Evolutionary conservation across 2,888 invertebrate genomes (phyloP).

Genomic region (Oasisia sp.): DNA sequence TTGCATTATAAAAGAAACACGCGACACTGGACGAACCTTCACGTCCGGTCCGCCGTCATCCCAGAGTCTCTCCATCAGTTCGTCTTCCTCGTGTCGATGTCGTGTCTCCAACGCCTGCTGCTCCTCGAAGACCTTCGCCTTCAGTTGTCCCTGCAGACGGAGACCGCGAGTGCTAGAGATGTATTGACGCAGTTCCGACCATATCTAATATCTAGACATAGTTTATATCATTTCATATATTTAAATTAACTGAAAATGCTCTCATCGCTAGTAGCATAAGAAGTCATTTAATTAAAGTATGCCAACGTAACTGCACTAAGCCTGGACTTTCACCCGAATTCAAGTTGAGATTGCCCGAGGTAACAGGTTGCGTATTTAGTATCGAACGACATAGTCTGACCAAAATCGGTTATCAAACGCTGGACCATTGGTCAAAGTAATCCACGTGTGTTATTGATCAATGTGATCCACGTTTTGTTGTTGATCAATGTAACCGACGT

Average conservation of each 20-base stretch:
- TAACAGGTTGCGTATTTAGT: no score
- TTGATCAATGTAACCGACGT: no score
- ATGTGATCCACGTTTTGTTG: no score
- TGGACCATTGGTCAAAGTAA: no score
- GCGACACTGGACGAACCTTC: background rate
- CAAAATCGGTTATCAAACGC: no score
- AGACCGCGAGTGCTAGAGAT: background rate
- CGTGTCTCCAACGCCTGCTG: conserved; percentile 61
- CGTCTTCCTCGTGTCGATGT: conserved; percentile 62
- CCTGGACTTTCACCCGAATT: no score
- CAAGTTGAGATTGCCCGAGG: no score
- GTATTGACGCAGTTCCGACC: background rate
- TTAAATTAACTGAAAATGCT: background rate
- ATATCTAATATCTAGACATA: background rate
- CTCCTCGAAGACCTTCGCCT: conserved; percentile 54
- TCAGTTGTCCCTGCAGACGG: background rate
- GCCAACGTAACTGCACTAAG: no score
- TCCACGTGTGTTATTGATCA: no score
- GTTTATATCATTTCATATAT: background rate
- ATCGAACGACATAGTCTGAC: no score
- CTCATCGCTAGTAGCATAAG: no score
- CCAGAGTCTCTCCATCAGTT: conserved; percentile 52
- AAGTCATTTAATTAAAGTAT: no score
- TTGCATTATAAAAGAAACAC: background rate
- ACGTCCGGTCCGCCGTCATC: conserved; percentile 42